Base-by-base conservation (phyloP, 2,888 invertebrate species). In the Synergus umbraculus region DNA sequence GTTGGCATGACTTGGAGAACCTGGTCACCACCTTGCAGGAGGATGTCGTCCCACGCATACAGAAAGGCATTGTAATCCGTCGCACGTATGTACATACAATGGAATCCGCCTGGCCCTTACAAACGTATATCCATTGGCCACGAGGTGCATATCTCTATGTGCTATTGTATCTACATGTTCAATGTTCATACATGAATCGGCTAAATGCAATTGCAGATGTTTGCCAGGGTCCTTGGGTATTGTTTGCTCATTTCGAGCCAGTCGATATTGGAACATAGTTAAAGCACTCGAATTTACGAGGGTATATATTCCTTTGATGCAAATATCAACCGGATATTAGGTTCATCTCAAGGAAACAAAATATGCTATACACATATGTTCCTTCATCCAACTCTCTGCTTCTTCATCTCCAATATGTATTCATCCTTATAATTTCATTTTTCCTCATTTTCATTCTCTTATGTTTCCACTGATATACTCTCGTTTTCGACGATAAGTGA, bases 41-140 rank as follows among this genome's bases (percentile, higher is more conserved):
- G 80, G 78, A 81, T 41, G 79, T 79, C 66, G 81, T 29, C 81
- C 77, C 78, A 83, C 79, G 81, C 65, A 63, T 22, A 65, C 79
- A 73, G 41, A 73, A 69, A 73, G 54, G 76, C 41, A 60, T 54
- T 44, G 58, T 79, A 49, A 80, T 80, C 78, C 78, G 15, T 78
- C 80, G 76, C 78, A 76, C 60, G 76, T 78, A 76, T 77, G 58
- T 66, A 77, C 67, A 46, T 41, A 69, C 58, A 76, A 46, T 54
- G 77, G 66, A 79, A 81, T 82, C 78, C 67, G 78, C 66, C 80
- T 65, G 49, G 69, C 65, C 80, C 81, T 76, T 29, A 76, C 69
- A 64, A 69, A 78, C 79, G 37, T 46, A 66, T 67, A 69, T 15
- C 7, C 73, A 73, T 37, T 54, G 73, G 73, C 54, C 73, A 46